phyloP scores from a whole-genome alignment of 2,113 vertebrate species.

The Pelobates fuscus region DNA sequence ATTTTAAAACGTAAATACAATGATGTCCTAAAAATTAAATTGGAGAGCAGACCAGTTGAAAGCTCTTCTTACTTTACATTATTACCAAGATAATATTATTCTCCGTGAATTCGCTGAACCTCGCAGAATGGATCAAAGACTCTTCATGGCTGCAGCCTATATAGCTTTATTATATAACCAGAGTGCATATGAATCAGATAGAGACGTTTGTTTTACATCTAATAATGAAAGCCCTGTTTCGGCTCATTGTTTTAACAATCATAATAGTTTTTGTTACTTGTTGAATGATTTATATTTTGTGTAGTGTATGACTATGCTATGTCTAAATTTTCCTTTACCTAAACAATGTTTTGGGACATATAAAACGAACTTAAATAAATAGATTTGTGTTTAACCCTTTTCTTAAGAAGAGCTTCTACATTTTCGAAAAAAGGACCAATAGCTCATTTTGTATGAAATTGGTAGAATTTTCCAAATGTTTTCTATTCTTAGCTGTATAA shows the following conservation, averaged over 20 bases:
- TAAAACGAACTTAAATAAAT: not conserved
- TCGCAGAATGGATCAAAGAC: slow-evolving; percentile 41
- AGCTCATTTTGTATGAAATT: no score
- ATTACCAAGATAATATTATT: slow-evolving; percentile 47
- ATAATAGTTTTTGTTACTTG: slow-evolving; percentile 1
- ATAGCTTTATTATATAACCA: slow-evolving; percentile 37
- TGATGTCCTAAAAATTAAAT: slow-evolving; percentile 51
- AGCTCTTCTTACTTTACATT: slow-evolving; percentile 49
- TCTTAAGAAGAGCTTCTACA: not conserved
- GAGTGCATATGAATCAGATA: slow-evolving; percentile 37
- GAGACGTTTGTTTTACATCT: slow-evolving; percentile 36
- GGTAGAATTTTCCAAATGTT: no score
- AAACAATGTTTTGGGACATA: not conserved
- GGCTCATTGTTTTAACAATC: slow-evolving; percentile 19
- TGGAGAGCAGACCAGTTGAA: slow-evolving; percentile 43
- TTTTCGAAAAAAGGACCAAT: no score
- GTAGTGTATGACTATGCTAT: slow-evolving; percentile 2
- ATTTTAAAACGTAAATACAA: slow-evolving; percentile 49
- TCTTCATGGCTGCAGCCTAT: slow-evolving; percentile 9
- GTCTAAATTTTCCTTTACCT: not conserved
- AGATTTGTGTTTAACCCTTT: not conserved
- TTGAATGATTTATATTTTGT: slow-evolving; percentile 17
- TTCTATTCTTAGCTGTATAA: no score
- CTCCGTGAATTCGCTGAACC: slow-evolving; percentile 45
- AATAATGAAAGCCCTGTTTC: slow-evolving; percentile 27